Evolutionary conservation across 2,113 vertebrate genomes (phyloP).

Genomic region (Herpetotheres cachinnans): DNA sequence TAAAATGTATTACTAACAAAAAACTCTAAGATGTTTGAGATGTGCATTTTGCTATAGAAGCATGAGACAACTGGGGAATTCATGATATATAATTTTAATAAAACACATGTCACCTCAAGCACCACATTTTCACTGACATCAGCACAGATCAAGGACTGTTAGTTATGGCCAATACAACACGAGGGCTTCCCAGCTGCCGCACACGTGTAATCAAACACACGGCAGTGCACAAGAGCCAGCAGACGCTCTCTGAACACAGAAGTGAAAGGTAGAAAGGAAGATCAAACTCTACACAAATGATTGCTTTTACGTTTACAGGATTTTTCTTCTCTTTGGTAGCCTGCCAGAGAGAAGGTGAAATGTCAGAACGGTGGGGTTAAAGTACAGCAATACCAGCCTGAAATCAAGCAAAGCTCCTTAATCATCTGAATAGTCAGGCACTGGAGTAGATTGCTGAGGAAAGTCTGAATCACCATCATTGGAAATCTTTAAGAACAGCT

Average conservation of each 20-base stretch:
- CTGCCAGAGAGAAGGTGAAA: background rate
- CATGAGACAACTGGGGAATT: background rate
- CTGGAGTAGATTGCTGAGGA: background rate
- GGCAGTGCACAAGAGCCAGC: background rate
- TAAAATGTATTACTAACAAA: background rate
- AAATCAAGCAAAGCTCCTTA: background rate
- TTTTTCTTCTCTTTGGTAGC: background rate
- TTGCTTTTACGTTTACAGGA: background rate
- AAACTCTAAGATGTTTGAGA: background rate
- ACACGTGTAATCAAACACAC: background rate
- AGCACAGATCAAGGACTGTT: background rate
- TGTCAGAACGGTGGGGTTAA: background rate
- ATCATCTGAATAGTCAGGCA: background rate
- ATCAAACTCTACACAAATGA: background rate
- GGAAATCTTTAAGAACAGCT: constrained; percentile 12
- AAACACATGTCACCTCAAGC: background rate
- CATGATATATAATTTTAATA: background rate
- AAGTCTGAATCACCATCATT: background rate
- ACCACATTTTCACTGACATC: background rate
- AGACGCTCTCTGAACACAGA: background rate
- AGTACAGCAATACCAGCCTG: background rate
- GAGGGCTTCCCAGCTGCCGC: background rate
- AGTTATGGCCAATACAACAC: fast-evolving
- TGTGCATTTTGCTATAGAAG: background rate
- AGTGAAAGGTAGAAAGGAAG: background rate